Conservation (phyloP, 2,888 invertebrate genomes). For the Cataglyphis cursor region DNA sequence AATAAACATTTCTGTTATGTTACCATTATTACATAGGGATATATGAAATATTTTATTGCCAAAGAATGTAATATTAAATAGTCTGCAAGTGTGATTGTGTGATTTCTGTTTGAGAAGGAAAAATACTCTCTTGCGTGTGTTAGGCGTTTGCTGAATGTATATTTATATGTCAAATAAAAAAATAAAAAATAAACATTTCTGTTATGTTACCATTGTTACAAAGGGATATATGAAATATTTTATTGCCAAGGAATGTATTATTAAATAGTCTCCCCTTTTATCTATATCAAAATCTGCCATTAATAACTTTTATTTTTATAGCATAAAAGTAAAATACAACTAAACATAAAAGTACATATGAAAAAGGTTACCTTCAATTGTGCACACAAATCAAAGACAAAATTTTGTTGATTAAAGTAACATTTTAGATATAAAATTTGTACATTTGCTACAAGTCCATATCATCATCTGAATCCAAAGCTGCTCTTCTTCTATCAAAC, state of each 20-base stretch:
- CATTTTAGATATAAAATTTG: constrained; percentile 28
- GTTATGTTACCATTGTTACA: neutral
- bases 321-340: constrained; percentile 63
- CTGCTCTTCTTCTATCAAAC: constrained; percentile 96
- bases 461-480: constrained; percentile 94
- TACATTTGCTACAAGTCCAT: constrained; percentile 79
- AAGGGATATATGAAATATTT: neutral
- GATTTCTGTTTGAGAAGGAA: constrained; percentile 23
- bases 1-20: constrained; percentile 25
- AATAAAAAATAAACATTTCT: constrained; percentile 32
- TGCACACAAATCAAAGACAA: constrained; percentile 17
- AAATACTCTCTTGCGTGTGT: constrained; percentile 16
- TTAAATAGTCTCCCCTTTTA: neutral
- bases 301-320: constrained; percentile 67
- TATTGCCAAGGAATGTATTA: neutral
- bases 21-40: constrained; percentile 6
- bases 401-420: constrained; percentile 22
- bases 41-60: neutral
- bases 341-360: constrained; percentile 18
- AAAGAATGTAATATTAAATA: constrained; percentile 3
- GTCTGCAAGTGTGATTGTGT: constrained; percentile 41
- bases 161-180: constrained; percentile 63
- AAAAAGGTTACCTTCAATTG: constrained; percentile 17
- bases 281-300: neutral
- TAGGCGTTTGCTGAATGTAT: constrained; percentile 61